These are phyloP conservation scores for Acrocephalus arundinaceus DNA, from an alignment of 2,113 vertebrate species.

Conservation along the genomic window DNA sequence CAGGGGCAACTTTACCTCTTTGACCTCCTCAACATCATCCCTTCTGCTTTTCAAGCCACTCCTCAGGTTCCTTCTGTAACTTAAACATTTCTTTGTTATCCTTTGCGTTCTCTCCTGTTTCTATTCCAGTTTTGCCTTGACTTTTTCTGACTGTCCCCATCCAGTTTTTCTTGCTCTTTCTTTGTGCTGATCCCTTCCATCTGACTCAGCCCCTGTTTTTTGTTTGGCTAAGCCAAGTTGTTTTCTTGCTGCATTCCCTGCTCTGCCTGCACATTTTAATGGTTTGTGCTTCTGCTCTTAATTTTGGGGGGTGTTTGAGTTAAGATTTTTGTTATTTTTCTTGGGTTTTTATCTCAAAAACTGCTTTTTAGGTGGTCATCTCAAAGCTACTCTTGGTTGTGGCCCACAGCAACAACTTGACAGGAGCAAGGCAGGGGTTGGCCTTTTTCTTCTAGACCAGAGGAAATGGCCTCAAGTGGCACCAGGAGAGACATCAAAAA, in stretches of 20 bases:
- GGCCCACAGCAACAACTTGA: background rate
- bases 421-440: background rate
- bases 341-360: background rate
- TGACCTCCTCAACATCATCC: background rate
- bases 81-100: background rate
- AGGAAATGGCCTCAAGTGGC: background rate
- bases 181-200: background rate
- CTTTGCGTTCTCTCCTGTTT: background rate
- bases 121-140: background rate
- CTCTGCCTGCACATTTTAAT: background rate
- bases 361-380: background rate
- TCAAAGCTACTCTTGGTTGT: background rate
- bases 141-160: background rate
- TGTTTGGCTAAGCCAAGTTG: background rate
- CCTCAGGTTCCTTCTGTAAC: background rate
- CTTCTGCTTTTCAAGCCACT: background rate
- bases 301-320: background rate
- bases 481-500: background rate
- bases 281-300: background rate
- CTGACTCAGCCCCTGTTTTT: background rate
- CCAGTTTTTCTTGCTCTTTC: background rate
- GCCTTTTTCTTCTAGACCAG: background rate
- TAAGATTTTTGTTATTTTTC: fast-evolving
- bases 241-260: background rate
- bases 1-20: background rate